phyloP scores from a whole-genome alignment of 2,888 invertebrate genomes.

The Amorpha juglandis region DNA sequence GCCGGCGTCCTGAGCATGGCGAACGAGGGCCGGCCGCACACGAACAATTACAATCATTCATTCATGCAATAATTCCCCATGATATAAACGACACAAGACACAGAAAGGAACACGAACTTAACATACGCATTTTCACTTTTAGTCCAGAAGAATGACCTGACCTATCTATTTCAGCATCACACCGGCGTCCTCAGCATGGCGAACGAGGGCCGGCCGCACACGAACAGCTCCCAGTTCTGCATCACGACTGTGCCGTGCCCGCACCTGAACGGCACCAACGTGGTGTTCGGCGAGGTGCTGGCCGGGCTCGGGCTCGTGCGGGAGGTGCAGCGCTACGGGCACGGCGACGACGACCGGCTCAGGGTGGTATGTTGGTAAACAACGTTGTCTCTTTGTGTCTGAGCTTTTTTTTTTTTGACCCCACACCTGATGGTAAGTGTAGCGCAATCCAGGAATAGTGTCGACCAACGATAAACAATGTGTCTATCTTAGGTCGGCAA shows the following conservation, averaged over 20 bases:
- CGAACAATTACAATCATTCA: no score
- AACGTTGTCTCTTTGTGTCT: neutral
- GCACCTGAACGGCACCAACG: slow-evolving; percentile 92
- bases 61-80: no score
- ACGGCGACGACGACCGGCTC: slow-evolving; percentile 84
- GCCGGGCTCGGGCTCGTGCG: slow-evolving; percentile 89
- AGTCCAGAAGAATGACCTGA: neutral
- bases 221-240: slow-evolving; percentile 98
- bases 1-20: slow-evolving; percentile 91
- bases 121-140: neutral
- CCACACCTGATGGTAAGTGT: no score
- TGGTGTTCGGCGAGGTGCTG: slow-evolving; percentile 91
- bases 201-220: slow-evolving; percentile 90
- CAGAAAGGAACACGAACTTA: no score
- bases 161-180: slow-evolving; percentile 73
- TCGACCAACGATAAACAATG: no score
- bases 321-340: slow-evolving; percentile 87
- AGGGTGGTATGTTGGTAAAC: slow-evolving; percentile 79
- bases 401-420: no score
- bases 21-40: slow-evolving; percentile 90
- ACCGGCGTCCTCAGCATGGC: slow-evolving; percentile 91
- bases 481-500: no score
- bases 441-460: no score
- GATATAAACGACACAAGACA: no score
- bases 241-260: slow-evolving; percentile 90